Evolutionary conservation across 1,140 invertebrate genomes (phyloP).

Genomic region (Bacillus rossius): DNA sequence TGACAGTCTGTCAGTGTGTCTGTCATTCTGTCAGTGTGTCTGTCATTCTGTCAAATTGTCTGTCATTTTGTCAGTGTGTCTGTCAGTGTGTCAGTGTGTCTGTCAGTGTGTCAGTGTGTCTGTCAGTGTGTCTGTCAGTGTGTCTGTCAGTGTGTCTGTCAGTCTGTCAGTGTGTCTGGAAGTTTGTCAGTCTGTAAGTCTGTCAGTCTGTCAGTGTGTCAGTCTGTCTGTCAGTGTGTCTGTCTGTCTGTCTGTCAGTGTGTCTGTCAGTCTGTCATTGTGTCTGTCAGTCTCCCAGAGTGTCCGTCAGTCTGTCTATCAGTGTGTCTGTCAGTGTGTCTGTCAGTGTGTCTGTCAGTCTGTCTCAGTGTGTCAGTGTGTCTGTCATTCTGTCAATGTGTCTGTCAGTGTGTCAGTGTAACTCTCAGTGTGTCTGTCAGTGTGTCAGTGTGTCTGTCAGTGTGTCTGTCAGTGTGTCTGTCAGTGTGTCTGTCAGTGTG

Average conservation of each 20-base stretch:
- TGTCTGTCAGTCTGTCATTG: too few species aligned
- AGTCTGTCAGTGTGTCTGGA: conserved; percentile 27
- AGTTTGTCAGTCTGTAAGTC: too few species aligned
- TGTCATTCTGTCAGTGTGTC: too few species aligned
- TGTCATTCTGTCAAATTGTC: too few species aligned
- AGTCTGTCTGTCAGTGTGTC: conserved; percentile 30
- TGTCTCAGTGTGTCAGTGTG: conserved; percentile 33
- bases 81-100: conserved; percentile 31
- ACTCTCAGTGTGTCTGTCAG: conserved; percentile 22
- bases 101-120: conserved; percentile 27
- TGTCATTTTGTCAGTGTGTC: too few species aligned
- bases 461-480: conserved; percentile 33
- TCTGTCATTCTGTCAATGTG: too few species aligned
- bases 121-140: conserved; percentile 25
- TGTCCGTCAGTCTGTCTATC: too few species aligned
- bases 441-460: conserved; percentile 24
- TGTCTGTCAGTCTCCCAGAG: too few species aligned
- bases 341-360: conserved; percentile 32
- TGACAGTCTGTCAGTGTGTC: too few species aligned
- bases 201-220: conserved; percentile 28
- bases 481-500: conserved; percentile 26
- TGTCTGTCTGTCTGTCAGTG: conserved; percentile 31
- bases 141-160: conserved; percentile 33
- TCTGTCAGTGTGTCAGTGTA: too few species aligned
- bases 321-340: too few species aligned